Base-by-base conservation (phyloP, 1,140 invertebrate genomes). In the Aphelenchoides fujianensis region DNA sequence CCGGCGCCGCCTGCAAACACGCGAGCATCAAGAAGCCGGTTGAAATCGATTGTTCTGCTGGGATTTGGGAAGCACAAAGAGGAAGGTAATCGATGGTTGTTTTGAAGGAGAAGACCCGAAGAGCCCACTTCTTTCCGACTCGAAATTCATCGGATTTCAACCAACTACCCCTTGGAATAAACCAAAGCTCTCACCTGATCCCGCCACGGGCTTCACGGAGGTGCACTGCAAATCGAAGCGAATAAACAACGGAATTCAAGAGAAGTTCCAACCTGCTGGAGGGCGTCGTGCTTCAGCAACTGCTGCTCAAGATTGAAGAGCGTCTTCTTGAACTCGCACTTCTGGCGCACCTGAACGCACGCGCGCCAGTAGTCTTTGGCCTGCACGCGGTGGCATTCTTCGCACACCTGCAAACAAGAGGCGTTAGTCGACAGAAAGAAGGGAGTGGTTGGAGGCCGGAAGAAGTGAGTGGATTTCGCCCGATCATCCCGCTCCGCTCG, bases 291-390 rank as follows among this genome's bases (percentile, higher is more conserved):
- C 84, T 98, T 98, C 63, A 99, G 86, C 81, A 99, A 94, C 52
- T 98, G 84, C 83, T 99, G 97, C 85, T 99, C 97, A 80, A 99
- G 87, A 84, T 98, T 98, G 84, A 92, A 98, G 83, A 99, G 93
- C 0, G 96, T 98, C 86, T 98, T 98, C 82, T 96, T 96, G 84
- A 97, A 97, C 69, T 91, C 90, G 0, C 91, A 89, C 83, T 78
- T 88, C 78, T 89, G 89, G 74, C 88, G 79, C 27, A 90, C 86
- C 87, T 89, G 89, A 7, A 92, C 91, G 71, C 89, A 87, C 67
- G 94, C 93, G 82, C 91, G 90, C 97, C 97, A 99, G 85, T 90
- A 98, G 86, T 98, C 92, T 85, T 99, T 95, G 0, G 96, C 95
- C 86, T 99, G 96, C 0, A 90, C 90, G 23, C 94, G 88, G 85